Evolutionary conservation across 2,113 vertebrate genomes (phyloP), one percentile per base, ranked within the genome.

Genomic region (Rhipidura dahli): DNA sequence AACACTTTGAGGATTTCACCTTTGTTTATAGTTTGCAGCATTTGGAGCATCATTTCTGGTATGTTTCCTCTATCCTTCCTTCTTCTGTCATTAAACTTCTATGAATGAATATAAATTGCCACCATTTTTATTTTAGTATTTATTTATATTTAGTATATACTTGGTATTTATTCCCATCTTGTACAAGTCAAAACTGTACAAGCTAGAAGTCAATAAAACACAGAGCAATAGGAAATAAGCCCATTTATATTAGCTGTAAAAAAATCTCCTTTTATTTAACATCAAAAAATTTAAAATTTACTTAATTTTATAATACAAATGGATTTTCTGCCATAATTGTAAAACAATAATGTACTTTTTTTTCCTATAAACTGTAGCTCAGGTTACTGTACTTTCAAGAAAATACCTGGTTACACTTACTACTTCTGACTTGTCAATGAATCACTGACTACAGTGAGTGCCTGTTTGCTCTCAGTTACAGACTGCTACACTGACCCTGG

Each of bases 391-490:
- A 83, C 39, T 93, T 92, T 53, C 30, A 88, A 68, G 68, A 86
- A 92, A 83, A 61, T 59, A 75, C 45, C 57, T 84, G 50, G 77
- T 89, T 78, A 70, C 70, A 28, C 33, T 91, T 92, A 64, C 4
- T 76, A 45, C 47, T 80, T 61, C 50, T 86, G 51, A 77, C 40
- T 89, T 88, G 64, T 71, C 85, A 84, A 22, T 78, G 92, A 87
- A 81, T 87, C 86, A 30, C 65, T 81, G 79, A 45, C 79, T 73
- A 28, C 68, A 90, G 60, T 44, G 79, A 83, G 76, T 57, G 88
- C 37, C 92, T 97, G 90, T 87, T 94, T 89, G 83, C 87, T 89
- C 60, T 95, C 93, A 77, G 20, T 73, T 75, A 45, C 60, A 90
- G 69, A 84, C 95, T 35, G 47, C 31, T 78, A 53, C 47, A 42